phyloP scores from a whole-genome alignment of 2,888 invertebrate genomes.

The Desoria tigrina region DNA sequence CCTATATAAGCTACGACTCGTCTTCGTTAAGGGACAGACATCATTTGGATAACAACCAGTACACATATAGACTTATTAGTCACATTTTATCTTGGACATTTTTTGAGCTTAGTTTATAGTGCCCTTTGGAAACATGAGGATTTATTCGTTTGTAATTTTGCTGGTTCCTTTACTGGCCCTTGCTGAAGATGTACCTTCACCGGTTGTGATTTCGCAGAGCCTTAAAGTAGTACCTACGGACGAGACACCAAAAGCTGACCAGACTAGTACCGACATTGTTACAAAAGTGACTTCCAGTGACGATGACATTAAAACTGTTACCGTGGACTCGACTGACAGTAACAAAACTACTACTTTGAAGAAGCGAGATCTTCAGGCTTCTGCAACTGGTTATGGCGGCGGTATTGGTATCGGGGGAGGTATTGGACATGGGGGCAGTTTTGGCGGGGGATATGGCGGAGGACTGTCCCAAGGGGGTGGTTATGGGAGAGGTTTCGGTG shows the following conservation, averaged over 20 bases:
- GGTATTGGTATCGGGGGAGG: slow-evolving; percentile 20
- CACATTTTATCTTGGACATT: too few species aligned
- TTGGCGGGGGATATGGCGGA: slow-evolving; percentile 28
- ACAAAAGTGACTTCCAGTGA: slow-evolving; percentile 7
- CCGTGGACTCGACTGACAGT: slow-evolving; percentile 16
- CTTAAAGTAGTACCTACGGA: slow-evolving; percentile 15
- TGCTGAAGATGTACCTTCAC: slow-evolving; percentile 19
- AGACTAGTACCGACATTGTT: neutral
- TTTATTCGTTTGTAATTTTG: neutral
- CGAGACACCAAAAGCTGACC: slow-evolving; percentile 15
- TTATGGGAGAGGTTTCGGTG: slow-evolving; percentile 25
- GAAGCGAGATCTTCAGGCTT: slow-evolving; percentile 40
- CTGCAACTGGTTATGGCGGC: slow-evolving; percentile 39
- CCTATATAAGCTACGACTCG: neutral
- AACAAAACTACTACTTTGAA: slow-evolving; percentile 4
- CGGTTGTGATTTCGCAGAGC: neutral
- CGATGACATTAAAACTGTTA: neutral
- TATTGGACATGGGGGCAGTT: slow-evolving; percentile 19
- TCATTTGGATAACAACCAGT: neutral
- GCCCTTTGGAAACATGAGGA: slow-evolving; percentile 2
- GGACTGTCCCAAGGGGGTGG: slow-evolving; percentile 20
- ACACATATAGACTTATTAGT: too few species aligned
- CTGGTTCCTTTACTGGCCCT: slow-evolving; percentile 21
- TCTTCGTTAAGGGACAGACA: neutral
- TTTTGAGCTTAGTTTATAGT: neutral